A percentile compares a stretch with the other conserved stretches of the same genome.
Evolutionary conservation across 2,888 invertebrate genomes (phyloP).

Genomic region (Spicauda simplicius): DNA sequence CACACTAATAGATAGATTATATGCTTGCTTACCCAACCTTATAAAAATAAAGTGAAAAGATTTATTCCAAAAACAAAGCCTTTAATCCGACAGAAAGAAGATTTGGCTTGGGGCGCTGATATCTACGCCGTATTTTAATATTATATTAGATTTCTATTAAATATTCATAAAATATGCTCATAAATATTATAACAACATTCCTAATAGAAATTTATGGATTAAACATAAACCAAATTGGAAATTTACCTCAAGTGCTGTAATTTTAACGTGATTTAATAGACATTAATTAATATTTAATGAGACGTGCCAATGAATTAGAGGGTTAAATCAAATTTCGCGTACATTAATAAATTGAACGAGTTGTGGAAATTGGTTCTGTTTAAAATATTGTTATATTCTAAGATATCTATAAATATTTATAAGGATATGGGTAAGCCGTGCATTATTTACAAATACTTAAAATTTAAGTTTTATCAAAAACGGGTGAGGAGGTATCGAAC

Average conservation of each 20-base stretch:
- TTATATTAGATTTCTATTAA: neutral
- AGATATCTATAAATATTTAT: no score
- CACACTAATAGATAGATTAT: no score
- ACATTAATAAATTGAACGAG: neutral
- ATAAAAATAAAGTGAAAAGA: no score
- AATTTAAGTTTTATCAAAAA: no score
- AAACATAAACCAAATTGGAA: constrained; percentile 9
- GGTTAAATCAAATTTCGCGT: neutral
- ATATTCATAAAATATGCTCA: neutral
- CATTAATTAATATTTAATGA: constrained; percentile 21
- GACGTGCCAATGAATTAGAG: constrained; percentile 12
- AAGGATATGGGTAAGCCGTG: no score
- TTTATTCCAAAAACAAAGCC: no score
- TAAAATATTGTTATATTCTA: neutral
- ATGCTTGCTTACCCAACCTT: no score
- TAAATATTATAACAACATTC: neutral
- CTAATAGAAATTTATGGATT: constrained; percentile 1
- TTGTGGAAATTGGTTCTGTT: neutral
- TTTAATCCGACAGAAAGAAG: no score
- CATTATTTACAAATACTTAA: no score
- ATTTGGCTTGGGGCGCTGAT: no score
- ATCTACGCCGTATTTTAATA: no score
- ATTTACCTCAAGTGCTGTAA: constrained; percentile 20
- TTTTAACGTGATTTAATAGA: constrained; percentile 20
- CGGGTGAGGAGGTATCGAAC: no score